Percentiles rank a stretch among this genome's conserved stretches.
Evolutionary conservation across 2,797 vertebrate species (phyloP).

Genomic region (Centropyge bicolor): DNA sequence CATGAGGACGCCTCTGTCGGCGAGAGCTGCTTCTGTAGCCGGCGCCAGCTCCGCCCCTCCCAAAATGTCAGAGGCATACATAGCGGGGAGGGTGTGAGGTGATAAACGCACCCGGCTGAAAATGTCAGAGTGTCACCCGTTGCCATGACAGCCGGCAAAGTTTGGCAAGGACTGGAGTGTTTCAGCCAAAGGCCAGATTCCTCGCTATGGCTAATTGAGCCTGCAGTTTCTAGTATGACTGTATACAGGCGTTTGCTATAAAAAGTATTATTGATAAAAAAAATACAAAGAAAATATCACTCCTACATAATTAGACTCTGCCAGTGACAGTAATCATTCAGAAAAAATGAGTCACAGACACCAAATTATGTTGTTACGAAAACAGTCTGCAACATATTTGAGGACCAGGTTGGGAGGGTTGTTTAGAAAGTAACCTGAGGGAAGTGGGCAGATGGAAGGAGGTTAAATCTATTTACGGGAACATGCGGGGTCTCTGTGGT

Average conservation of each 20-base stretch:
- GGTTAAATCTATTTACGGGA: conserved; percentile 42
- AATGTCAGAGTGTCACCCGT: conserved; percentile 83
- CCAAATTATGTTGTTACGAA: not conserved
- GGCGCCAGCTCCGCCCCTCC: conserved; percentile 58
- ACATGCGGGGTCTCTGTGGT: conserved; percentile 29
- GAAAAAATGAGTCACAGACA: conserved; percentile 16
- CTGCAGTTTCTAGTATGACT: conserved; percentile 39
- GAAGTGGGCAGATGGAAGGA: conserved; percentile 28
- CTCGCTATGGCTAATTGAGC: conserved; percentile 75
- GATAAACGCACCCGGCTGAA: conserved; percentile 74
- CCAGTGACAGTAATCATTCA: conserved; percentile 31
- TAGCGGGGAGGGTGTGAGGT: conserved; percentile 68
- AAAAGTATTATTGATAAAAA: conserved; percentile 37
- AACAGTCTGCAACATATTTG: conserved; percentile 14
- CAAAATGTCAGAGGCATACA: conserved; percentile 83
- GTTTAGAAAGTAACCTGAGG: conserved; percentile 31
- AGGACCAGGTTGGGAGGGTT: not conserved
- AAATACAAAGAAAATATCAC: conserved; percentile 32
- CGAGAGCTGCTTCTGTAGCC: conserved; percentile 27
- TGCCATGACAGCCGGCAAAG: conserved; percentile 81
- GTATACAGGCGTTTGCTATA: conserved; percentile 24
- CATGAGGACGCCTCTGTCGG: conserved; percentile 1
- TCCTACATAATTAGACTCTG: conserved; percentile 23
- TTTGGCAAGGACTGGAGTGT: conserved; percentile 76
- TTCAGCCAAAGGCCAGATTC: conserved; percentile 81